Evolutionary conservation across 23 tunicate genomes (phyloP), one percentile per base, ranked within the genome.

Genomic region (Clavelina lepadiformis): DNA sequence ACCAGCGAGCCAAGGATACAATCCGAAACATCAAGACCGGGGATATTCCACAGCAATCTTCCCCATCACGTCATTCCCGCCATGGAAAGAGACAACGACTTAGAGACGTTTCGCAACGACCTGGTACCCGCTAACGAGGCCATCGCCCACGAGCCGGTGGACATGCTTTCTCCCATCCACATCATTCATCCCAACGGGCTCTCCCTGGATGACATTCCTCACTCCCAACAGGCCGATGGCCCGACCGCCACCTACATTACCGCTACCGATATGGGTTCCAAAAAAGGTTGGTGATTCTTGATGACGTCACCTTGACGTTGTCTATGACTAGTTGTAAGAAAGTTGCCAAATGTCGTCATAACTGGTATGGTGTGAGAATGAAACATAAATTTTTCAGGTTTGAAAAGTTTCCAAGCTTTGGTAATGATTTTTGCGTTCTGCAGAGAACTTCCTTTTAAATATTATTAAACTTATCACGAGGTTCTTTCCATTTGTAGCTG

Each of bases 211-310:
- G 80, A 74, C 5, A 31, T 74, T 24, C 41, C 78, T 5, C 78
- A 72, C 18, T 23, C 66, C 35, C 77, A 72, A 38, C 57, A 59
- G 18, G 45, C 11, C 26, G 68, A 67, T n/a, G 57, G 63, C 3
- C 56, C 82, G 3, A 41, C 51, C n/a, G 75, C 81, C 26, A 71
- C 85, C 8, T 86, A 82, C 80, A 78, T 86, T 64, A 65, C 82
- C 31, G 65, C 93, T 5, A 52, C 85, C 1, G 76, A 82, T 3
- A 72, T 69, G 22, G 82, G 74, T 27, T 71, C 77, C 44, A 86
- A 86, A 51, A 86, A 86, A 72, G 76, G 95, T 86, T 63, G 31
- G 63, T n/a, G n/a, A n/a, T n/a, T n/a, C n/a, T n/a, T n/a, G n/a
- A n/a, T n/a, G n/a, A n/a, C n/a, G n/a, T n/a, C n/a, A n/a, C n/a